A percentile compares a stretch with the other conserved stretches of the same genome.
Evolutionary conservation across 1,140 invertebrate species (phyloP).

Genomic region (Anoplophora glabripennis): DNA sequence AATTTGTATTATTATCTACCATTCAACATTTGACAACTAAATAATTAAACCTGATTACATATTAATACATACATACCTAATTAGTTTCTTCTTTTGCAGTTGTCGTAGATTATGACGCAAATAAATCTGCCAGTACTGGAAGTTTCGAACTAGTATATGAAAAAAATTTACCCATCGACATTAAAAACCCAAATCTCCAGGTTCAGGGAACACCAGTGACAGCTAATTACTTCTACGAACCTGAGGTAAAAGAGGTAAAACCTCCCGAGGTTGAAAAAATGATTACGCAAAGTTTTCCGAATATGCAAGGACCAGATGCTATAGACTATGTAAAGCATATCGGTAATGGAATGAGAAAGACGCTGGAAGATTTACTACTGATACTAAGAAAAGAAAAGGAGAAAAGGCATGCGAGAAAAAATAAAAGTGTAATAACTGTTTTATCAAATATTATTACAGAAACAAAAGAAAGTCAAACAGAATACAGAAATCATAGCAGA

Average conservation of each 20-base stretch:
- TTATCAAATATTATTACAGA: conserved; percentile 4
- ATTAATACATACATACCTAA: too few species aligned
- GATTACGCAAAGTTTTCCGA: neutral
- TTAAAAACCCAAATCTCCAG: conserved; percentile 13
- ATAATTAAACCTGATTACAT: neutral
- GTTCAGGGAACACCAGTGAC: conserved; percentile 17
- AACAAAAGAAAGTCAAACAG: neutral
- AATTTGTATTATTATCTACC: too few species aligned
- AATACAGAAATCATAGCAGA: neutral
- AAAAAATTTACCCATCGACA: conserved; percentile 18
- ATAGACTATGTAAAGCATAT: conserved; percentile 27
- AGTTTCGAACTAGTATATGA: conserved; percentile 53
- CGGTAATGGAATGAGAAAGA: conserved; percentile 38
- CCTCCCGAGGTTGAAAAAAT: too few species aligned
- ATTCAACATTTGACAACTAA: neutral
- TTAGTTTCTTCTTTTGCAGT: conserved; percentile 47
- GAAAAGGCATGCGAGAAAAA: conserved; percentile 11
- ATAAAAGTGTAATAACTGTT: neutral
- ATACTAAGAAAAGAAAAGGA: conserved; percentile 36
- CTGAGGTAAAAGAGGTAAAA: conserved; percentile 1
- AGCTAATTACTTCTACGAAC: conserved; percentile 27
- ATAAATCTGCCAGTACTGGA: conserved; percentile 54
- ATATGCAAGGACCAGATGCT: conserved; percentile 20
- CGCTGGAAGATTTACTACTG: conserved; percentile 33
- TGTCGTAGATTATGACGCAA: conserved; percentile 55